A percentile compares a stretch with the other conserved stretches of the same genome.
These are phyloP conservation scores for Protonemura montana DNA, from an alignment of 2,888 invertebrate species.

Conservation along the genomic window DNA sequence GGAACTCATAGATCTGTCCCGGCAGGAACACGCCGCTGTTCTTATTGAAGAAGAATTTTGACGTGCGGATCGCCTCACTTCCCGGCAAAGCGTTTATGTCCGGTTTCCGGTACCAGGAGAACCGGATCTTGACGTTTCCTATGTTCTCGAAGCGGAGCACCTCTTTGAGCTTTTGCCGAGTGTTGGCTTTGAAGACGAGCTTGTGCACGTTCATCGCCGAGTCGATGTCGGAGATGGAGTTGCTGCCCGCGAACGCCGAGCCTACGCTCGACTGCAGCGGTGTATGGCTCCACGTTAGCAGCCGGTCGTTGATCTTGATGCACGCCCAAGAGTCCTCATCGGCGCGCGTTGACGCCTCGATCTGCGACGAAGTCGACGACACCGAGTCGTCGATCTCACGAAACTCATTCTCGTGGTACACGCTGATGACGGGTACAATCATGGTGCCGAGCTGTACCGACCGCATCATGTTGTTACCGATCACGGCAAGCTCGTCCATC, in stretches of 20 bases:
- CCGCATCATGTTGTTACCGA: background rate
- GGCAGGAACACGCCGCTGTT: slow-evolving; percentile 22
- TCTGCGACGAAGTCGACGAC: background rate
- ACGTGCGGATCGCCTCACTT: background rate
- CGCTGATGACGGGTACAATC: slow-evolving; percentile 22
- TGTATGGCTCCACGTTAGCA: background rate
- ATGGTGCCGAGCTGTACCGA: background rate
- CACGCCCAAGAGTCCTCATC: background rate
- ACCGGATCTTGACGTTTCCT: slow-evolving; percentile 10
- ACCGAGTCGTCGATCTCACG: slow-evolving; percentile 5
- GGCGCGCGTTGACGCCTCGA: background rate
- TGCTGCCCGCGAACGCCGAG: background rate
- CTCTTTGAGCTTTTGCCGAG: background rate
- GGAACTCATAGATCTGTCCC: slow-evolving; percentile 13
- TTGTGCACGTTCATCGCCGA: background rate
- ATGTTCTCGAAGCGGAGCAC: slow-evolving; percentile 19
- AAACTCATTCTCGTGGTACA: background rate
- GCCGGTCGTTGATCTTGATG: background rate
- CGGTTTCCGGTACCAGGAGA: background rate
- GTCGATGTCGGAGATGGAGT: background rate
- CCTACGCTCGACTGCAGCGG: background rate
- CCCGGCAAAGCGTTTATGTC: background rate
- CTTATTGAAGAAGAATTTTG: slow-evolving; percentile 29
- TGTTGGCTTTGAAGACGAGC: background rate
- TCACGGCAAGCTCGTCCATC: background rate